phyloP scores from a whole-genome alignment of 2,888 invertebrate genomes.

The Agrochola macilenta region DNA sequence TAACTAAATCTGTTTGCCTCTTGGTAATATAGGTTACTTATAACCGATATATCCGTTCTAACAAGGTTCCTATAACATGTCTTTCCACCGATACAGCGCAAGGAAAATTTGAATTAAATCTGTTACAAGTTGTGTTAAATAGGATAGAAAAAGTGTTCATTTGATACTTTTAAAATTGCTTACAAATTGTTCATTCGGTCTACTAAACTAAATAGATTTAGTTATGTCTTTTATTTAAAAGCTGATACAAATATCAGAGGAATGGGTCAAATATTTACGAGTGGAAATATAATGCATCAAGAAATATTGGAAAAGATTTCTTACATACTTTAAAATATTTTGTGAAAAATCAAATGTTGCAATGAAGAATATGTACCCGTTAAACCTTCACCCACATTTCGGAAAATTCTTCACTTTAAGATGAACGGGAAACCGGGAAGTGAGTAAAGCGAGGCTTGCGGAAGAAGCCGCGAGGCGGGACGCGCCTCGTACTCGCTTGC shows the following conservation, averaged over 20 bases:
- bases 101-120: conserved; percentile 5
- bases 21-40: conserved; percentile 11
- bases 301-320: conserved; percentile 30
- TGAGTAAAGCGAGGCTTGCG: conserved; percentile 53
- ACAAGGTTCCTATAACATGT: neutral
- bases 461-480: conserved; percentile 35
- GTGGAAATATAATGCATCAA: conserved; percentile 11
- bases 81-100: conserved; percentile 4
- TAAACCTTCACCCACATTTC: conserved; percentile 57
- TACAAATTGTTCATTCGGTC: neutral
- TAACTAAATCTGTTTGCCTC: conserved; percentile 10
- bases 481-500: conserved; percentile 69
- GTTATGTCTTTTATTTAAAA: neutral
- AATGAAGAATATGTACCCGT: conserved; percentile 38
- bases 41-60: conserved; percentile 23
- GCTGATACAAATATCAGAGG: neutral
- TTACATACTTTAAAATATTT: conserved; percentile 15
- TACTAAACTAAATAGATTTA: conserved; percentile 7
- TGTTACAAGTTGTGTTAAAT: neutral
- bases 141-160: neutral
- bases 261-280: neutral
- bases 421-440: conserved; percentile 73
- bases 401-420: conserved; percentile 68
- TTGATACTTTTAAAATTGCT: neutral
- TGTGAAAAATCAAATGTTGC: conserved; percentile 42